A percentile compares a stretch with the other conserved stretches of the same genome.
Evolutionary conservation across 2,888 invertebrate genomes (phyloP).

Genomic region (Teleogryllus oceanicus): DNA sequence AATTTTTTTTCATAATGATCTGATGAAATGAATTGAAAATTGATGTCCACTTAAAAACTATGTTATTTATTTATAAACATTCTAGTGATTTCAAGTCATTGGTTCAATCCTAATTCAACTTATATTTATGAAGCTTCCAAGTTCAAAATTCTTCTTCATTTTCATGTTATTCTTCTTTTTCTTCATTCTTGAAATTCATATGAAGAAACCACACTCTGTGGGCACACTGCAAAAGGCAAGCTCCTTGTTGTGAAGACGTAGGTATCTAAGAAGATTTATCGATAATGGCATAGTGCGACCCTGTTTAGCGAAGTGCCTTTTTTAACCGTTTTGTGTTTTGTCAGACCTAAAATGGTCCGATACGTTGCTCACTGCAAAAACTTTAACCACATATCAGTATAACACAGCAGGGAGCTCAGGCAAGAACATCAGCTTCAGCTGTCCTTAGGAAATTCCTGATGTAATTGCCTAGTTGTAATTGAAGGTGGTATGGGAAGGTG

Average conservation of each 20-base stretch:
- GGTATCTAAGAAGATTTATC: conserved; percentile 18
- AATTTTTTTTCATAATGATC: not conserved
- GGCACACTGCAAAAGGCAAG: conserved; percentile 18
- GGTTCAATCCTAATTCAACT: conserved; percentile 18
- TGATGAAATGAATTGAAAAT: conserved; percentile 18
- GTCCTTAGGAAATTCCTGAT: not conserved
- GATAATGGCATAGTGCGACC: conserved; percentile 18
- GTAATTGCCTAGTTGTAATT: not conserved
- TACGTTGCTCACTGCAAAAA: not conserved
- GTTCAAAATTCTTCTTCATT: not conserved
- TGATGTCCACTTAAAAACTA: conserved; percentile 11
- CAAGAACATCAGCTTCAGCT: not conserved
- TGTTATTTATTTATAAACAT: conserved; percentile 11
- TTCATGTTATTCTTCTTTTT: not conserved
- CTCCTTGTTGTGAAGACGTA: conserved; percentile 4
- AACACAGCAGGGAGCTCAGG: conserved; percentile 18
- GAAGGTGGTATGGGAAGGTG: not conserved
- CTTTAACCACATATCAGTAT: not conserved
- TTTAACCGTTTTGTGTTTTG: not conserved
- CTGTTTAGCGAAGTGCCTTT: conserved; percentile 18
- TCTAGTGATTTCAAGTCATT: conserved; percentile 9
- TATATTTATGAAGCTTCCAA: conserved; percentile 2
- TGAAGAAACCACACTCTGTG: conserved; percentile 10
- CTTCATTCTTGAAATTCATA: not conserved
- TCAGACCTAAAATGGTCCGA: not conserved